Evolutionary conservation across 2,113 vertebrate genomes (phyloP), one percentile per base, ranked within the genome.

Genomic region (Chamaea fasciata): DNA sequence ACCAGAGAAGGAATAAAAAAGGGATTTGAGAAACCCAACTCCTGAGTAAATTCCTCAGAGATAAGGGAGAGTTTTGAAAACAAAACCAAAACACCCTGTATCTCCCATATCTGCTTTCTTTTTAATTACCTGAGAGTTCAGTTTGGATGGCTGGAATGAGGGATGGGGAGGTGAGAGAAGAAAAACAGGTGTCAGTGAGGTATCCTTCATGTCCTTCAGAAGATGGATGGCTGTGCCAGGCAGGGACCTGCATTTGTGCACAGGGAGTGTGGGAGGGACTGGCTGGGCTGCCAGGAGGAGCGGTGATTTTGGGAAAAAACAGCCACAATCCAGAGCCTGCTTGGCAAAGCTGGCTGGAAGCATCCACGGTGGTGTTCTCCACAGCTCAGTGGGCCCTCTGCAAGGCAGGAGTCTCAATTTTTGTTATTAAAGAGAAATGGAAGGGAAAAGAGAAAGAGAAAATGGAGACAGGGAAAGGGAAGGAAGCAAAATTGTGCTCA

Each of bases 1-100:
- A 12, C 62, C 41, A 69, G 78, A 73, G 88, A 33, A 90, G 63
- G 91, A 85, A 68, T 67, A 46, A 62, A 78, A 87, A 79, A 73
- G 33, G 31, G 83, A 27, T 52, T 52, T 84, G 92, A 93, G 88
- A 76, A 93, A 80, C 70, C 70, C 55, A 74, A 6, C 27, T 60
- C 37, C 30, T 44, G 46, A 46, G 46, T 21, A 67, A 89, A 92
- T 76, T 76, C 80, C 46, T 90, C 24, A 21, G 86, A 89, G 65
- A 59, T 39, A 39, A 52, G 35, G 22, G 20, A 89, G 70, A 46
- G 13, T 35, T 94, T 70, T 41, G 46, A 83, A 81, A 90, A 81
- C 42, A 75, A 60, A 57, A 8, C 31, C 2, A 9, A 44, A 70
- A 67, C 46, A 10, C 3, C 19, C 17, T 1, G 0, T 37, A 73